Percentiles rank a stretch among this genome's conserved stretches.
Conservation (phyloP, 2,888 invertebrate genomes). For the Carterocephalus palaemon region DNA sequence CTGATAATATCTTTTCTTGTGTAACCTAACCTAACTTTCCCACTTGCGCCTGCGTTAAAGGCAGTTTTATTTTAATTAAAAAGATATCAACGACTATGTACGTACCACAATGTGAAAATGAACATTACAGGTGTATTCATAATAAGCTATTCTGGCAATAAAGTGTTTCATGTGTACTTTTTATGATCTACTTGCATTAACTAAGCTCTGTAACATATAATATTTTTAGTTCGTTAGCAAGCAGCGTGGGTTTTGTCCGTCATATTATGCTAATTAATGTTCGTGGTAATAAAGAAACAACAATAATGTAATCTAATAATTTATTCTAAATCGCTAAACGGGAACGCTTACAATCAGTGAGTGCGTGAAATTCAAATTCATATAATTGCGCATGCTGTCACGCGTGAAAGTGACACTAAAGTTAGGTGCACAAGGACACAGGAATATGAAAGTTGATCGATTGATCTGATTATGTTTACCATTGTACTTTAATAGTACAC, state of each 20-base stretch:
- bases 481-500: too few species aligned
- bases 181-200: constrained; percentile 58
- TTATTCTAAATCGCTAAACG: constrained; percentile 67
- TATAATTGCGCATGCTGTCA: constrained; percentile 25
- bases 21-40: neutral
- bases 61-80: constrained; percentile 10
- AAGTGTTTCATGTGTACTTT: constrained; percentile 56
- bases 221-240: constrained; percentile 50
- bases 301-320: constrained; percentile 58
- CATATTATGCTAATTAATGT: constrained; percentile 56
- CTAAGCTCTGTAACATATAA: constrained; percentile 55
- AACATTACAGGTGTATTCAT: constrained; percentile 12
- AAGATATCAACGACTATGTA: constrained; percentile 12
- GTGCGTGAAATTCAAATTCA: constrained; percentile 34
- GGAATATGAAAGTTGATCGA: neutral
- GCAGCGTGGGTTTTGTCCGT: constrained; percentile 47
- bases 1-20: constrained; percentile 3
- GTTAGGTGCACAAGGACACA: neutral
- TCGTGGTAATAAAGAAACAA: constrained; percentile 50
- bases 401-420: constrained; percentile 25
- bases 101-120: constrained; percentile 7
- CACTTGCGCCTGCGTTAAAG: constrained; percentile 1
- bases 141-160: constrained; percentile 46
- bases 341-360: constrained; percentile 45
- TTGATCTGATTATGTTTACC: neutral